Conservation (phyloP, 2,888 invertebrate species). For the Melinaea marsaeus region DNA sequence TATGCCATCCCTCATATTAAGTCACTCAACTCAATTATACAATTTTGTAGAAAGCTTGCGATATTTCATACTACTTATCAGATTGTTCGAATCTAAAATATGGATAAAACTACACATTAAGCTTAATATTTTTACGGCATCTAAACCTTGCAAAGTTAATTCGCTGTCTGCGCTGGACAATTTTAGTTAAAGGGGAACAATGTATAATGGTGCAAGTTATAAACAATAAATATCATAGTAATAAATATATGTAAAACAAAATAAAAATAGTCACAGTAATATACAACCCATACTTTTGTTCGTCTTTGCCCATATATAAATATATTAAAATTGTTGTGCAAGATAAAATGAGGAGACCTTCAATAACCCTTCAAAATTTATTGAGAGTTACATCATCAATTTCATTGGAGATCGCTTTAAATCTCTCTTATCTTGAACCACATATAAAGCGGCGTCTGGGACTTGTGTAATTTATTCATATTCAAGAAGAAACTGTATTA, state of each 20-base stretch:
- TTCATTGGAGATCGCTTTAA: too few relatives aligned
- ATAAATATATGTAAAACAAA: background rate
- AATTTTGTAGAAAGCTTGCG: too few relatives aligned
- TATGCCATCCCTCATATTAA: background rate
- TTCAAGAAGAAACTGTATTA: conserved; percentile 77
- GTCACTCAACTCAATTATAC: background rate
- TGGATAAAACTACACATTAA: conserved; percentile 42
- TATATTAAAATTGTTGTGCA: too few relatives aligned
- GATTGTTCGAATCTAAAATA: conserved; percentile 11
- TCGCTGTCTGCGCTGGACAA: conserved; percentile 52
- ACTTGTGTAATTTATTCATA: conserved; percentile 72
- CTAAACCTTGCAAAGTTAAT: conserved; percentile 53
- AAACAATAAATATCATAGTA: conserved; percentile 13
- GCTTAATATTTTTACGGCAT: conserved; percentile 51
- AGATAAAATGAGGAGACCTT: too few relatives aligned
- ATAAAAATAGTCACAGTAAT: too few relatives aligned
- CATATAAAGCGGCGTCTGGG: conserved; percentile 48
- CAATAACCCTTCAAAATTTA: too few relatives aligned
- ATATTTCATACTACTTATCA: too few relatives aligned
- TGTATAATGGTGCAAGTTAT: conserved; percentile 35
- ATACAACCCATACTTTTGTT: too few relatives aligned
- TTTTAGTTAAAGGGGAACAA: conserved; percentile 43
- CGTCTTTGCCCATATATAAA: too few relatives aligned
- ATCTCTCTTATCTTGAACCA: conserved; percentile 35
- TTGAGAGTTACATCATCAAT: too few relatives aligned